These are phyloP conservation scores for Vireo griseus DNA, from an alignment of 2,797 vertebrate species.

Conservation along the genomic window DNA sequence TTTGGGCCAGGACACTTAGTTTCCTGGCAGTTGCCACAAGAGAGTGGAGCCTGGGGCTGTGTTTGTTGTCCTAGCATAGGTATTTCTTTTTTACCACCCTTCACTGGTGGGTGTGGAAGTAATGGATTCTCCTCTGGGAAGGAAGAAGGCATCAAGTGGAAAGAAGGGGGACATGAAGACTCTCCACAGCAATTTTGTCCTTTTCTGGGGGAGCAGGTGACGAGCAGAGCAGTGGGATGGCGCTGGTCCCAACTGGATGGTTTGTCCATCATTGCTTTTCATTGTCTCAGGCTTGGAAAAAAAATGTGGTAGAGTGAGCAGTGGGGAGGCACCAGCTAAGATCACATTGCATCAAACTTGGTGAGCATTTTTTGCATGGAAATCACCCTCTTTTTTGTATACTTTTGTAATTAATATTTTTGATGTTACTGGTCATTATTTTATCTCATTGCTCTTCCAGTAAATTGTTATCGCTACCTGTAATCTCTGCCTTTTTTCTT, in stretches of 20 bases:
- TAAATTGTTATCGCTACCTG: not conserved
- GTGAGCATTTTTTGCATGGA: not conserved
- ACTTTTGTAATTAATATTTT: not conserved
- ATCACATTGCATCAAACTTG: not conserved
- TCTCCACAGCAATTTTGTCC: not conserved
- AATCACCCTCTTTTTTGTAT: not conserved
- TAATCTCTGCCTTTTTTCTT: not conserved
- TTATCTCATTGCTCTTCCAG: not conserved
- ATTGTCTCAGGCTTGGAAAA: not conserved
- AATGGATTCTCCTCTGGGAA: not conserved
- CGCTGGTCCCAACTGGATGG: accelerated
- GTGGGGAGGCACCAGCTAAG: accelerated
- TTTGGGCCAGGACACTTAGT: not conserved
- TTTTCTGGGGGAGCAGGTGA: not conserved
- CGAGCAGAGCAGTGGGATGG: not conserved
- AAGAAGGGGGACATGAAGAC: not conserved
- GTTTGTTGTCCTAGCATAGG: not conserved
- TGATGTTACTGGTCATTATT: not conserved
- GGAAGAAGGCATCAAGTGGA: not conserved
- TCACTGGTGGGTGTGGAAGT: not conserved
- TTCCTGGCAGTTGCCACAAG: not conserved
- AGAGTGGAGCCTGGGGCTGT: not conserved
- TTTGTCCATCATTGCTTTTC: not conserved
- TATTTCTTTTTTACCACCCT: not conserved
- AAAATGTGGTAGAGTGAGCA: too few relatives aligned